Conservation (phyloP, 1,140 invertebrate genomes). For the Polyergus mexicanus region DNA sequence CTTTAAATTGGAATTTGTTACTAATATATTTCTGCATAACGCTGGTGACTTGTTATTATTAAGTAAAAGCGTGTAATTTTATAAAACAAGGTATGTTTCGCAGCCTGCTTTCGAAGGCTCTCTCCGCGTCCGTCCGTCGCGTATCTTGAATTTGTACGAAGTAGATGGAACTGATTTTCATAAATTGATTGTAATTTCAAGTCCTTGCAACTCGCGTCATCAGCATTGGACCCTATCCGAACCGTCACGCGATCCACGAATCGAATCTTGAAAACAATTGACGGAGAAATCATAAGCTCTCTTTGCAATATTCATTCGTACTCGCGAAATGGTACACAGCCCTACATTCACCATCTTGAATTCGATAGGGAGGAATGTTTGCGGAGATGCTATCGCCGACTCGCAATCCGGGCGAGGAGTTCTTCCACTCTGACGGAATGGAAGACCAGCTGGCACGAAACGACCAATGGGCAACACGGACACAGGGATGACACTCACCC, state of each 20-base stretch:
- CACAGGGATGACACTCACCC: constrained; percentile 84
- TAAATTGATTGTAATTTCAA: constrained; percentile 14
- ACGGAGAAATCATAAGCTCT: neutral
- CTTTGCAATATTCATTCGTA: neutral
- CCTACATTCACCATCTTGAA: constrained; percentile 52
- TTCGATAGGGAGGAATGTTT: constrained; percentile 24
- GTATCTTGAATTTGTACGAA: neutral
- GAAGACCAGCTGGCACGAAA: constrained; percentile 31
- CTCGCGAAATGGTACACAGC: neutral
- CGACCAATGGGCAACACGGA: constrained; percentile 67
- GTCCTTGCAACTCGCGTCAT: neutral
- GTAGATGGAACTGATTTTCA: neutral
- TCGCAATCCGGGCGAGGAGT: constrained; percentile 26
- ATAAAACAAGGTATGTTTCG: constrained; percentile 1
- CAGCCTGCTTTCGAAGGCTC: neutral
- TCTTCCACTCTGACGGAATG: constrained; percentile 43
- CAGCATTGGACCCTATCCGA: constrained; percentile 7
- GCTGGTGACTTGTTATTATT: neutral
- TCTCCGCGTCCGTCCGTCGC: neutral
- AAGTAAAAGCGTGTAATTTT: neutral
- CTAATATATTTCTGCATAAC: neutral
- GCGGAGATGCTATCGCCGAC: constrained; percentile 28
- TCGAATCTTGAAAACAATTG: neutral
- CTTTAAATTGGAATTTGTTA: neutral
- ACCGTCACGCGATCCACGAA: neutral